Conservation (phyloP, 2,113 vertebrate genomes). For the Boulengeromyrus knoepffleri region DNA sequence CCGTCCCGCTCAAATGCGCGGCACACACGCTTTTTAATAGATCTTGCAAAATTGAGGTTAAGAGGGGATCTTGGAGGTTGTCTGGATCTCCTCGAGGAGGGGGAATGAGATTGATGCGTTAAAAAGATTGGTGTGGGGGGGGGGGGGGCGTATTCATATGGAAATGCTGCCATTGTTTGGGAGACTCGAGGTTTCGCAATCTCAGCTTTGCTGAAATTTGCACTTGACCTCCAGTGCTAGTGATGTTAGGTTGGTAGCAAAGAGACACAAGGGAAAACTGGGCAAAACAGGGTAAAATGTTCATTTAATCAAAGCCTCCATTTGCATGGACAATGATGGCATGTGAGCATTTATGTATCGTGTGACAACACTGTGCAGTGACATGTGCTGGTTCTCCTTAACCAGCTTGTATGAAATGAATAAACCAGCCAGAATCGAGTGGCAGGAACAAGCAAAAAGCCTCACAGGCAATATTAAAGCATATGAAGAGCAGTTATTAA, state of each 20-base stretch:
- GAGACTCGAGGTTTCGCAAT: slow-evolving; percentile 60
- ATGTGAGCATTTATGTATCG: background rate
- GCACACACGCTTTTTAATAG: slow-evolving; percentile 63
- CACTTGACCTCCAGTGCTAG: slow-evolving; percentile 60
- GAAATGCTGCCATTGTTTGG: slow-evolving; percentile 66
- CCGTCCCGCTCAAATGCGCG: slow-evolving; percentile 40
- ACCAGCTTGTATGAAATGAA: background rate
- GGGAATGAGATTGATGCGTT: slow-evolving; percentile 67
- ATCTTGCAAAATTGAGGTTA: slow-evolving; percentile 76
- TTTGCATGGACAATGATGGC: background rate
- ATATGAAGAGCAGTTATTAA: background rate
- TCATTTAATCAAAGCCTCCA: slow-evolving; percentile 12
- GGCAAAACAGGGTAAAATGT: background rate
- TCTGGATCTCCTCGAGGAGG: slow-evolving; percentile 56
- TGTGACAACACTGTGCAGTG: background rate
- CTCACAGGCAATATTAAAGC: background rate
- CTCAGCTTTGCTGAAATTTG: slow-evolving; percentile 55
- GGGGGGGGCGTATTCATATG: slow-evolving; percentile 69
- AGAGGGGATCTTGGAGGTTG: slow-evolving; percentile 75
- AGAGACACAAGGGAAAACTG: background rate
- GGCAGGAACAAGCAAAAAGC: background rate
- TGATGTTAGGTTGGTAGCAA: slow-evolving; percentile 36
- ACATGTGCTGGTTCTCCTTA: background rate
- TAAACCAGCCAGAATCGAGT: background rate
- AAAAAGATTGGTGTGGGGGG: slow-evolving; percentile 56